Evolutionary conservation across 2,797 vertebrate species (phyloP).

Genomic region (Cetoscarus ocellatus): DNA sequence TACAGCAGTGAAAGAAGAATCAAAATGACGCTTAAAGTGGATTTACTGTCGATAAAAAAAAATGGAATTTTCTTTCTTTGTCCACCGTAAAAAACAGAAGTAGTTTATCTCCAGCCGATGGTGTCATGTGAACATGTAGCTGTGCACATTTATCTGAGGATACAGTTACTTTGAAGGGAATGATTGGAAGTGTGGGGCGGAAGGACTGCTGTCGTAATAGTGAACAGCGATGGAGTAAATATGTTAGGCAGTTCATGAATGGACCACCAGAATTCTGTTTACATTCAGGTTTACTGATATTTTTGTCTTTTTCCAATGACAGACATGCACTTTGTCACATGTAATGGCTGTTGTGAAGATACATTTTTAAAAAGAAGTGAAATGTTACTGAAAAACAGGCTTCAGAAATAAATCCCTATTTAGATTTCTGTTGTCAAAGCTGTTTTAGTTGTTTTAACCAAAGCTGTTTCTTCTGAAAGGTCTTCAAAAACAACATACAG

Average conservation of each 20-base stretch:
- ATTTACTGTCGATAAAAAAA: neutral
- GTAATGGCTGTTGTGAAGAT: too few species aligned
- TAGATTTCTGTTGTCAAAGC: too few species aligned
- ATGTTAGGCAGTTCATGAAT: constrained; percentile 40
- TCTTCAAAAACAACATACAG: neutral
- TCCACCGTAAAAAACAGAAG: constrained; percentile 39
- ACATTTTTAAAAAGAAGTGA: too few species aligned
- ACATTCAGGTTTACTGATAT: neutral
- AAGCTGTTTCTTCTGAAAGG: neutral
- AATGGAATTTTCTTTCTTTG: constrained; percentile 19
- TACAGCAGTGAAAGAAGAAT: neutral
- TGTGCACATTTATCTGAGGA: constrained; percentile 74
- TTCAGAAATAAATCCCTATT: too few species aligned
- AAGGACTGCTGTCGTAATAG: constrained; percentile 65
- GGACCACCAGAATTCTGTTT: constrained; percentile 1
- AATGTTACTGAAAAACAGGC: too few species aligned
- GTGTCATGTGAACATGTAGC: constrained; percentile 65
- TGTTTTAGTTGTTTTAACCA: too few species aligned
- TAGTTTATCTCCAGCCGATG: constrained; percentile 31
- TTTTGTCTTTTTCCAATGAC: too few species aligned
- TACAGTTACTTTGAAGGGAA: constrained; percentile 70
- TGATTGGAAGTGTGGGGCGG: constrained; percentile 53
- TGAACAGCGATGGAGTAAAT: constrained; percentile 42
- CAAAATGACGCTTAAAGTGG: neutral
- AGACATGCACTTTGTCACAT: too few species aligned